A percentile compares a stretch with the other conserved stretches of the same genome.
Evolutionary conservation across 2,888 invertebrate species (phyloP).

Genomic region (Aricia artaxerxes): DNA sequence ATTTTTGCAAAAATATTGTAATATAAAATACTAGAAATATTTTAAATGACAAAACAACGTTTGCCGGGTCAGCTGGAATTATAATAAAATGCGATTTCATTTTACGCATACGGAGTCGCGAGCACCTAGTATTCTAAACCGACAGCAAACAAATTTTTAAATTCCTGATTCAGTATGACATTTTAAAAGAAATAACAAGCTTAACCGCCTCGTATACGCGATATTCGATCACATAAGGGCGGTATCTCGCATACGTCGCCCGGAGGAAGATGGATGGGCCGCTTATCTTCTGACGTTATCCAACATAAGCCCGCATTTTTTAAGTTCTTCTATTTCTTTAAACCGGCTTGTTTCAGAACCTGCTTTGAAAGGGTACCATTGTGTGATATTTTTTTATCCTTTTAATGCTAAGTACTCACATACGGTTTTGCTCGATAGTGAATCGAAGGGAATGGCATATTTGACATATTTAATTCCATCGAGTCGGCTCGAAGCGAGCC

Average conservation of each 20-base stretch:
- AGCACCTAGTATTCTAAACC: background rate
- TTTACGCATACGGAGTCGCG: background rate
- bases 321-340: slow-evolving; percentile 1
- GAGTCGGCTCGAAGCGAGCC: no score
- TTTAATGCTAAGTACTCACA: no score
- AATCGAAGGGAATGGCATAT: no score
- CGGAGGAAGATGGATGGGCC: slow-evolving; percentile 35
- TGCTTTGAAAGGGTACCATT: background rate
- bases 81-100: no score
- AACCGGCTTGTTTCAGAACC: background rate
- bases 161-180: background rate
- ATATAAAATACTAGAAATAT: no score
- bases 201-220: slow-evolving; percentile 10
- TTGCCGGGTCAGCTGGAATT: no score
- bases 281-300: slow-evolving; percentile 30
- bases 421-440: no score
- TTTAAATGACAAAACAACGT: no score
- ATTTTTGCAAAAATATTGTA: no score
- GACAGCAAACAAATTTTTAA: background rate
- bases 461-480: no score
- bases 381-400: background rate
- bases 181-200: slow-evolving; percentile 21
- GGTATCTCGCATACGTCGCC: slow-evolving; percentile 32
- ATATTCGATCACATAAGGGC: slow-evolving; percentile 27
- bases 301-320: slow-evolving; percentile 29